Conservation (phyloP, 2,888 invertebrate genomes). For the Hoplodrina blanda region DNA sequence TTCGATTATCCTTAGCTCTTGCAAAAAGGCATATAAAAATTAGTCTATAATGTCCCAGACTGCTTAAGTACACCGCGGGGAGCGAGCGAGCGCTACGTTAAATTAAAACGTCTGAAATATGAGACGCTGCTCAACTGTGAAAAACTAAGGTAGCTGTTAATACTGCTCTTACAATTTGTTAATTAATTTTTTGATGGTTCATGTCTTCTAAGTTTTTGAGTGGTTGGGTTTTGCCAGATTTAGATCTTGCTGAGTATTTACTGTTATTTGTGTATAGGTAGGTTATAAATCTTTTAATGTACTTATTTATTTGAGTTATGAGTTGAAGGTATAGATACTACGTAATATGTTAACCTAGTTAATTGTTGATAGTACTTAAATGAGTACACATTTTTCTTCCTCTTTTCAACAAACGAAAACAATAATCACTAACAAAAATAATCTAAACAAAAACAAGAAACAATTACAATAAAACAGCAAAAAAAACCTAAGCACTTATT, state of each 20-base stretch:
- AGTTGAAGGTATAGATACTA: too few species aligned
- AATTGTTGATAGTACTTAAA: background rate
- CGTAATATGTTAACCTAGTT: too few species aligned
- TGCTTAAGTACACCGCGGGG: slow-evolving; percentile 85
- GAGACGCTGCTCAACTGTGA: slow-evolving; percentile 74
- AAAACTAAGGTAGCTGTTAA: slow-evolving; percentile 71
- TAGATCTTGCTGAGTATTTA: background rate
- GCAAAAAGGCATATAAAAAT: slow-evolving; percentile 87
- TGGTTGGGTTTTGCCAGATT: background rate
- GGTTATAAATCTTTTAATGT: background rate
- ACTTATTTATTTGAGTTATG: too few species aligned
- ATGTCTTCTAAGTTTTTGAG: background rate
- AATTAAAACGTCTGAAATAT: slow-evolving; percentile 85
- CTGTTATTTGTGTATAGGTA: background rate
- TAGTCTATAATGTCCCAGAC: slow-evolving; percentile 87
- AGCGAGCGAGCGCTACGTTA: slow-evolving; percentile 72
- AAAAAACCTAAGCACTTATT: slow-evolving; percentile 33
- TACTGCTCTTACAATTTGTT: slow-evolving; percentile 48
- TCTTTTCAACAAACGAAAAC: slow-evolving; percentile 27
- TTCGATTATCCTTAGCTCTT: slow-evolving; percentile 86
- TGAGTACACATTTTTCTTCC: background rate
- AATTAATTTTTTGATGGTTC: slow-evolving; percentile 41
- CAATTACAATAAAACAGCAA: slow-evolving; percentile 36
- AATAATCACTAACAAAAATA: slow-evolving; percentile 31
- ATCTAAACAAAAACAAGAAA: slow-evolving; percentile 35